Percentiles rank a stretch among this genome's conserved stretches.
Conservation (phyloP, 2,797 vertebrate genomes). For the Lepilemur septentrionalis region DNA sequence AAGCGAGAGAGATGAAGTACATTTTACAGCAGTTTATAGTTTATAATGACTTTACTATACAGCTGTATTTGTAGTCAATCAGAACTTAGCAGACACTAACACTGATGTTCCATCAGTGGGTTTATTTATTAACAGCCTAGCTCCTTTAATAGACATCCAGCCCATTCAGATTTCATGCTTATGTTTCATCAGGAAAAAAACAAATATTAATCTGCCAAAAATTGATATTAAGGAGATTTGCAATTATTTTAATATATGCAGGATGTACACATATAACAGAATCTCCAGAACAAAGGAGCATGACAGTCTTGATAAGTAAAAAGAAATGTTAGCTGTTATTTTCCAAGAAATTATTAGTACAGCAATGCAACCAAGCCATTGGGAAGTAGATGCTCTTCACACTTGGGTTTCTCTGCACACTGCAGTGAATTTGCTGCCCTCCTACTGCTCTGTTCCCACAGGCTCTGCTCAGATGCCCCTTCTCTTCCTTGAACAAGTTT, state of each 20-base stretch:
- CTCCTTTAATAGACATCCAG: neutral
- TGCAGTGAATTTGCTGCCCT: neutral
- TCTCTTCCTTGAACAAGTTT: neutral
- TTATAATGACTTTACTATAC: neutral
- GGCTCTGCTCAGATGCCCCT: neutral
- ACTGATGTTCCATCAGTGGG: neutral
- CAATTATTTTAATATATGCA: neutral
- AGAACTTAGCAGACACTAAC: neutral
- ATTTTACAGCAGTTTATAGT: neutral
- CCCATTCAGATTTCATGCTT: neutral
- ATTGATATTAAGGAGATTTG: neutral
- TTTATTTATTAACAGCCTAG: neutral
- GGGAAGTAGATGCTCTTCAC: neutral
- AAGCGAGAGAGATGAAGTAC: neutral
- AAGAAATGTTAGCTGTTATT: neutral
- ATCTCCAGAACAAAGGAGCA: neutral
- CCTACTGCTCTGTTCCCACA: neutral
- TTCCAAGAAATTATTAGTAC: neutral
- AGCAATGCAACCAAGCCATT: neutral
- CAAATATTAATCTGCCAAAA: neutral
- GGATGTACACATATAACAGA: neutral
- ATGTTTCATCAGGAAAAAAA: neutral
- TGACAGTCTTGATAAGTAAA: neutral
- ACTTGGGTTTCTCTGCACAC: neutral
- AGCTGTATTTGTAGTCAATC: neutral